Evolutionary conservation across 2,888 invertebrate genomes (phyloP).

Genomic region (Tetranychus piercei): DNA sequence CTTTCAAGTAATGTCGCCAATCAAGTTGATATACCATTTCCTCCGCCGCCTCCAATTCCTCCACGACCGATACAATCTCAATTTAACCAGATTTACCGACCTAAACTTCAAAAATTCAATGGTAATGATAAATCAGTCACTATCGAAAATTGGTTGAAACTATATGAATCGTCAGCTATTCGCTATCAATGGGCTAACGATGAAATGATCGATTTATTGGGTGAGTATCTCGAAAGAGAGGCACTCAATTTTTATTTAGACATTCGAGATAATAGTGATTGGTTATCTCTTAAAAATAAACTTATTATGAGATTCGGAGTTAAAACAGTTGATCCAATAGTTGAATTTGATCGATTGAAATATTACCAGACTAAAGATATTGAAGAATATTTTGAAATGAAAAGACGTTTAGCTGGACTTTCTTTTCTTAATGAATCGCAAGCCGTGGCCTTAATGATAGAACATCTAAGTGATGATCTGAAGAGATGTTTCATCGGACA

Average conservation of each 20-base stretch:
- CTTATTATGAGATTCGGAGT: conserved; percentile 5
- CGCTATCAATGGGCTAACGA: not conserved
- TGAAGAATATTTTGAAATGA: conserved; percentile 12
- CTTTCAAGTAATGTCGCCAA: too few species aligned
- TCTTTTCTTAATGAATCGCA: conserved; percentile 9
- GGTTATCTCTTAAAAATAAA: not conserved
- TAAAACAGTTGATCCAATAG: conserved; percentile 11
- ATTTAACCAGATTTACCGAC: too few species aligned
- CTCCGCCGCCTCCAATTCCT: too few species aligned
- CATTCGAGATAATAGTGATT: not conserved
- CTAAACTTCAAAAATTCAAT: too few species aligned
- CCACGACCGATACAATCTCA: too few species aligned
- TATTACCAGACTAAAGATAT: conserved; percentile 7
- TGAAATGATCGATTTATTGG: not conserved
- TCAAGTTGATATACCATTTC: too few species aligned
- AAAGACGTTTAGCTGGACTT: not conserved
- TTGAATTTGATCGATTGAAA: conserved; percentile 8
- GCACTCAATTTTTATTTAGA: conserved; percentile 13
- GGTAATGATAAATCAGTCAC: not conserved
- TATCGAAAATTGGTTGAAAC: not conserved
- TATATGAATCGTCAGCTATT: conserved; percentile 7
- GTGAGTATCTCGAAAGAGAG: conserved; percentile 14
- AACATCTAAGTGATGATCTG: not conserved
- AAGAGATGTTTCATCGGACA: not conserved
- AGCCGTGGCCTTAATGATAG: conserved; percentile 12